phyloP scores from a whole-genome alignment of 1,140 invertebrate species.

The Drosophila malerkotliana region DNA sequence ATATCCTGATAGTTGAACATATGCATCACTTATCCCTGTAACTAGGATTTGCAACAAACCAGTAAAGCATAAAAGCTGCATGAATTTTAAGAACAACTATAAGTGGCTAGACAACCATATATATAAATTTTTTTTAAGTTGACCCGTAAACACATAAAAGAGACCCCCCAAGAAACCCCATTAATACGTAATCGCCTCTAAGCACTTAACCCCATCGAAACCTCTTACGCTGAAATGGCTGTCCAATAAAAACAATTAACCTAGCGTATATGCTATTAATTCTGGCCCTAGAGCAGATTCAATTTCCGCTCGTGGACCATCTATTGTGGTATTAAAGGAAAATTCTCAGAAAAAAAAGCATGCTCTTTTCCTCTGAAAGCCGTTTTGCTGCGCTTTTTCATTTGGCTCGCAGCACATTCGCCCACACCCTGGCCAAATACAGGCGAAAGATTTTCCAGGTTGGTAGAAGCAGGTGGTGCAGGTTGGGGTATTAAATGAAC shows the following conservation, averaged over 20 bases:
- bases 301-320: slow-evolving; percentile 40
- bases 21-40: background rate
- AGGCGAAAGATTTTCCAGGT: slow-evolving; percentile 32
- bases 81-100: background rate
- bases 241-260: slow-evolving; percentile 44
- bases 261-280: slow-evolving; percentile 36
- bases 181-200: slow-evolving; percentile 2
- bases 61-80: background rate
- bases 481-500: slow-evolving; percentile 51
- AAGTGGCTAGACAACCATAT: too few species aligned
- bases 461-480: slow-evolving; percentile 35
- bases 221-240: background rate
- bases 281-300: slow-evolving; percentile 29
- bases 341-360: slow-evolving; percentile 22
- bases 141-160: background rate
- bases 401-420: slow-evolving; percentile 25
- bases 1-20: background rate
- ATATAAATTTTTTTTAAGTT: background rate
- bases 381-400: slow-evolving; percentile 39
- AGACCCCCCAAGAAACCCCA: background rate
- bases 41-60: background rate
- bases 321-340: slow-evolving; percentile 38
- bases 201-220: slow-evolving; percentile 8
- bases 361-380: slow-evolving; percentile 24
- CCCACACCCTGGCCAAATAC: slow-evolving; percentile 3